Conservation (phyloP, 2,113 vertebrate species). For the Progne subis region DNA sequence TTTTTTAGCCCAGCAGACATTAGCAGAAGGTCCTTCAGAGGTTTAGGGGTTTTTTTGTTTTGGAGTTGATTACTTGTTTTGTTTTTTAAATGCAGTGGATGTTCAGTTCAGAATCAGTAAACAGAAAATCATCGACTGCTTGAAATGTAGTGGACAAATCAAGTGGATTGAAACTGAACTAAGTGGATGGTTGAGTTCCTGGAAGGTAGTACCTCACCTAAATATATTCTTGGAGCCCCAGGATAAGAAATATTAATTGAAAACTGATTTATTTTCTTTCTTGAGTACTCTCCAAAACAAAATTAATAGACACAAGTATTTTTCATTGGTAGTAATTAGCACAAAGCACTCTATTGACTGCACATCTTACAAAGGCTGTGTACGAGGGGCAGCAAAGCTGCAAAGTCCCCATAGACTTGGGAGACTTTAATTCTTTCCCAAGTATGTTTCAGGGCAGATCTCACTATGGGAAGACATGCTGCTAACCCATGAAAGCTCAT, state of each 20-base stretch:
- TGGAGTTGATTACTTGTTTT: background rate
- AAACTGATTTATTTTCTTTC: background rate
- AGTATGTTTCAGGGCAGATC: background rate
- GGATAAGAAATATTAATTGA: constrained; percentile 30
- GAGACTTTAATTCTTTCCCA: background rate
- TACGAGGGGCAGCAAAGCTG: background rate
- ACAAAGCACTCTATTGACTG: background rate
- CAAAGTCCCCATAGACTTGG: background rate
- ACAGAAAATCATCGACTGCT: constrained; percentile 20
- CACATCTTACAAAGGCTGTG: background rate
- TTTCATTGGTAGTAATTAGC: background rate
- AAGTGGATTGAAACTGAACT: background rate
- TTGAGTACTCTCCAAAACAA: background rate
- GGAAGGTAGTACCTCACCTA: constrained; percentile 17
- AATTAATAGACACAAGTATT: background rate
- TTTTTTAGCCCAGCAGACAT: background rate
- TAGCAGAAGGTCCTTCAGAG: background rate
- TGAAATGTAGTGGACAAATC: constrained; percentile 2
- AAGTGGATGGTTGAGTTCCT: background rate
- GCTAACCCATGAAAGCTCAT: background rate
- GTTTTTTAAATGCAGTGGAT: background rate
- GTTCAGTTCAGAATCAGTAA: background rate
- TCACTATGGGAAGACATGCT: background rate
- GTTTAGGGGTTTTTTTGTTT: background rate
- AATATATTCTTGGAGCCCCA: constrained; percentile 2